Evolutionary conservation across 2,797 vertebrate species (phyloP), one percentile per base, ranked within the genome.

Genomic region (Hoplostethus mediterraneus): DNA sequence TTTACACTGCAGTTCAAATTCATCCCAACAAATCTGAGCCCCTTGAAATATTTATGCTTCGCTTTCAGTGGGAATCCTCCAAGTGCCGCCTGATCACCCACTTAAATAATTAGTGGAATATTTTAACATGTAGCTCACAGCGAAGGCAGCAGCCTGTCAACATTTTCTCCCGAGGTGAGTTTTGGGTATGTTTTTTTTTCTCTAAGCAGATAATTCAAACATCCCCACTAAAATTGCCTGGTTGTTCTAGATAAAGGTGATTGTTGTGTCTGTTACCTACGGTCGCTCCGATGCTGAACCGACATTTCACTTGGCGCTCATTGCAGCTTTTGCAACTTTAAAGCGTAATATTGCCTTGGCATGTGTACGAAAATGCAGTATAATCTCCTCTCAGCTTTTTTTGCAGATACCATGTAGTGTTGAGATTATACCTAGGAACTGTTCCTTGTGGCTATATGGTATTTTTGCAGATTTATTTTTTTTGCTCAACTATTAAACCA

Each of bases 221-320:
- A 83, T 82, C 68, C 82, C 65, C 68, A 60, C 63, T 58, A 53
- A 21, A 80, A 33, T 71, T 69, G 54, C 75, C 57, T 67, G 71
- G 56, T 76, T 80, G 66, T 83, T 85, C 56, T 69, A 67, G 73
- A 80, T 83, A 75, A 81, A 89, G 85, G 45, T 80, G 28, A 67
- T 67, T 62, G 71, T 62, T 76, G 55, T 71, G 60, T 79, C 44
- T 82, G 49, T 67, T 64, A 79, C 66, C 69, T 78, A 38, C 33
- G 80, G 78, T 80, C 54, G 63, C 64, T 71, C 14, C 52, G 28
- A 7, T 17, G 57, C 67, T 51, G 31, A 58, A 60, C 44, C 33
- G 16, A 45, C 40, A 47, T 48, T 58, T 33, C 38, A 64, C 14
- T 62, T 48, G 13, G 25, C 60, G n/a, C 7, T 51, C 3, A 28